These are phyloP conservation scores for Linnaemya vulpina DNA, from an alignment of 2,888 invertebrate genomes.

Conservation along the genomic window DNA sequence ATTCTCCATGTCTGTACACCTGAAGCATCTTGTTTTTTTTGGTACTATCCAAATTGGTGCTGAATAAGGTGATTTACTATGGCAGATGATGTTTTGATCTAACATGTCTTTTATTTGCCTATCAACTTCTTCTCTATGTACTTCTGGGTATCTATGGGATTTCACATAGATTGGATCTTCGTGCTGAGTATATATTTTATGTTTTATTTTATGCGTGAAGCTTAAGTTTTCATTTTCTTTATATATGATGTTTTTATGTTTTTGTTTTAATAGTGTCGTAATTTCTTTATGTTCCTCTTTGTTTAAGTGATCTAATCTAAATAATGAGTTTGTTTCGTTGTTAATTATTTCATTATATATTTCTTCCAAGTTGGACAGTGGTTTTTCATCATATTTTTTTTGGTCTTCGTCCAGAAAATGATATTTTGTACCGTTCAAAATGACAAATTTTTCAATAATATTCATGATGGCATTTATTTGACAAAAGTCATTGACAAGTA, in stretches of 20 bases:
- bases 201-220: conserved; percentile 11
- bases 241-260: conserved; percentile 3
- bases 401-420: conserved; percentile 4
- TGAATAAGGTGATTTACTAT: conserved; percentile 1
- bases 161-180: conserved; percentile 3
- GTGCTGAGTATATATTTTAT: not conserved
- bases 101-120: not conserved
- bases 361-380: not conserved
- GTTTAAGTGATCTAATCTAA: not conserved
- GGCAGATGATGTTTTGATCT: not conserved
- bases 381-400: not conserved
- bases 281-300: conserved; percentile 1
- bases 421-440: not conserved
- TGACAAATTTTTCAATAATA: not conserved
- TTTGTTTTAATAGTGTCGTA: not conserved
- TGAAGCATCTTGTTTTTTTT: too few species aligned
- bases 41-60: too few species aligned
- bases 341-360: not conserved
- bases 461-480: not conserved
- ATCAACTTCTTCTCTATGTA: not conserved
- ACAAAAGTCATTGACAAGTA: conserved; percentile 9
- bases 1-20: too few species aligned
- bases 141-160: not conserved
- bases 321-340: not conserved
- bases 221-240: conserved; percentile 18